Conservation (phyloP, 2,113 vertebrate genomes). For the Eonycteris spelaea region DNA sequence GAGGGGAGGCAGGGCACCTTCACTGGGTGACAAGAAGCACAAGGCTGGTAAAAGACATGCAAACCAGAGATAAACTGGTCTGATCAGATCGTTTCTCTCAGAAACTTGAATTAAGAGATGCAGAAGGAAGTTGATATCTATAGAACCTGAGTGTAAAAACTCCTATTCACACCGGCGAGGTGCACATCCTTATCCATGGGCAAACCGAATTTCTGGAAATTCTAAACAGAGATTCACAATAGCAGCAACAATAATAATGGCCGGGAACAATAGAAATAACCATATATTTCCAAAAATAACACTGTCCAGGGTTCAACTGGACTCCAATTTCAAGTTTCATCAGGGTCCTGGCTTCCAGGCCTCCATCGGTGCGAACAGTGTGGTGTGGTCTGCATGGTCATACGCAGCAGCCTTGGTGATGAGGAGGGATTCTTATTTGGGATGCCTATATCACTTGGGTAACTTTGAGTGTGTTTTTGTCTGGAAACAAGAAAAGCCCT, state of each 20-base stretch:
- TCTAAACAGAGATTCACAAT: not conserved
- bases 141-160: not conserved
- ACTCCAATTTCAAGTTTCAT: not conserved
- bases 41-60: not conserved
- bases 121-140: not conserved
- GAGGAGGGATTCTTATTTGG: not conserved
- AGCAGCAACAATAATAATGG: too few relatives aligned
- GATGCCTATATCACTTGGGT: not conserved
- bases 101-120: not conserved
- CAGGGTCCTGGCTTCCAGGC: not conserved
- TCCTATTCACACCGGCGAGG: not conserved
- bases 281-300: not conserved
- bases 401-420: not conserved
- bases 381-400: too few relatives aligned
- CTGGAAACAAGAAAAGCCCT: not conserved
- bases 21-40: not conserved
- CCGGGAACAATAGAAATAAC: not conserved
- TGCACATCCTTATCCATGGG: not conserved
- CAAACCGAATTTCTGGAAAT: not conserved
- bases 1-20: not conserved
- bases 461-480: not conserved
- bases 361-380: rapidly evolving
- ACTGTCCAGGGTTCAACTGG: not conserved
- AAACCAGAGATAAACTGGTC: not conserved
- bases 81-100: not conserved